These are phyloP conservation scores for Nebria brevicollis DNA, from an alignment of 2,888 invertebrate species.

Conservation along the genomic window DNA sequence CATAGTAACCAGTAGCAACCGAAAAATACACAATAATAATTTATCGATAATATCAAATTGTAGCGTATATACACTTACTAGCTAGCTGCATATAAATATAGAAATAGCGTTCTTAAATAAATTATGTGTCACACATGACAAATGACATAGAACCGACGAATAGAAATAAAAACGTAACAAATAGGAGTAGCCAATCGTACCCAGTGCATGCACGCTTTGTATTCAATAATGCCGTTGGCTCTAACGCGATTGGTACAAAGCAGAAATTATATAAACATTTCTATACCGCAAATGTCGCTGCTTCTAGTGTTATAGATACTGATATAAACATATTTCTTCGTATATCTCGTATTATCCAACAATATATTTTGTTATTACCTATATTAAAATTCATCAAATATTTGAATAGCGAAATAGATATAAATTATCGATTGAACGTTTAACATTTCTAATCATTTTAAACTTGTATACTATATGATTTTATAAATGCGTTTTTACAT, in stretches of 20 bases:
- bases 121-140: constrained; percentile 29
- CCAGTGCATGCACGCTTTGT: not conserved
- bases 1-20: not conserved
- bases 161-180: not conserved
- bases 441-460: too few species aligned
- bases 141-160: constrained; percentile 17
- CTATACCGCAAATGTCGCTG: not conserved
- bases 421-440: too few species aligned
- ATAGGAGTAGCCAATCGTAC: not conserved
- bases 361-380: too few species aligned
- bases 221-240: not conserved
- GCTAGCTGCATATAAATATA: not conserved
- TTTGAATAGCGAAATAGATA: too few species aligned
- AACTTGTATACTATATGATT: too few species aligned
- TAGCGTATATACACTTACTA: not conserved
- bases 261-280: not conserved
- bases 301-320: too few species aligned
- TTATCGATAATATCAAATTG: constrained; percentile 35
- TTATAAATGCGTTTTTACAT: too few species aligned
- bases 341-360: too few species aligned
- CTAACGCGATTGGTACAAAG: not conserved
- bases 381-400: too few species aligned
- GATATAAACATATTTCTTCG: too few species aligned
- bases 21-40: not conserved
- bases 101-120: constrained; percentile 14